phyloP scores from a whole-genome alignment of 2,888 invertebrate genomes.

The Halocaridina rubra region DNA sequence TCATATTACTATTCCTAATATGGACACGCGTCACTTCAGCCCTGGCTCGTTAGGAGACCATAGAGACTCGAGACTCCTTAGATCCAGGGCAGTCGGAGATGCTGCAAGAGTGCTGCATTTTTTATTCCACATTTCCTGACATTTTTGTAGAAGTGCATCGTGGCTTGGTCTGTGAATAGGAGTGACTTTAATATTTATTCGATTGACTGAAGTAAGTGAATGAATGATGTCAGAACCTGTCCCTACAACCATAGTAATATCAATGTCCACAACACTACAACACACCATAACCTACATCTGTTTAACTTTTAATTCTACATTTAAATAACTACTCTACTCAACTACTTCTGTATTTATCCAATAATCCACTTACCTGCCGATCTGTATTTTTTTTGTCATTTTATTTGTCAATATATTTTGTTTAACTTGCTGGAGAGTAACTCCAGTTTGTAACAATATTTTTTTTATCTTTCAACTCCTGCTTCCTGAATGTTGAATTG shows the following conservation, averaged over 20 bases:
- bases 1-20: background rate
- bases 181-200: constrained; percentile 2
- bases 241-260: background rate
- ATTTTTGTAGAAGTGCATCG: constrained; percentile 45
- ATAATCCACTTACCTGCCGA: too few relatives aligned
- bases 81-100: constrained; percentile 23
- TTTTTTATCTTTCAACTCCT: too few relatives aligned
- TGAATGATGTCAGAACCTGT: background rate
- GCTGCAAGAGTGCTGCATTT: constrained; percentile 37
- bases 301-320: too few relatives aligned
- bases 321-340: background rate
- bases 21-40: constrained; percentile 12
- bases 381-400: too few relatives aligned
- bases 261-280: background rate
- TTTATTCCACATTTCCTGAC: constrained; percentile 13
- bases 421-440: too few relatives aligned
- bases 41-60: constrained; percentile 23
- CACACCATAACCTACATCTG: background rate
- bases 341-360: background rate
- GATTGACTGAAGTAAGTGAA: background rate
- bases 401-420: too few relatives aligned
- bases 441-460: too few relatives aligned
- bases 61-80: constrained; percentile 26
- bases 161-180: constrained; percentile 34
- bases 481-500: too few relatives aligned